Percentiles rank a stretch among this genome's conserved stretches.
Evolutionary conservation across 2,113 vertebrate genomes (phyloP).

Genomic region (Polypterus senegalus): DNA sequence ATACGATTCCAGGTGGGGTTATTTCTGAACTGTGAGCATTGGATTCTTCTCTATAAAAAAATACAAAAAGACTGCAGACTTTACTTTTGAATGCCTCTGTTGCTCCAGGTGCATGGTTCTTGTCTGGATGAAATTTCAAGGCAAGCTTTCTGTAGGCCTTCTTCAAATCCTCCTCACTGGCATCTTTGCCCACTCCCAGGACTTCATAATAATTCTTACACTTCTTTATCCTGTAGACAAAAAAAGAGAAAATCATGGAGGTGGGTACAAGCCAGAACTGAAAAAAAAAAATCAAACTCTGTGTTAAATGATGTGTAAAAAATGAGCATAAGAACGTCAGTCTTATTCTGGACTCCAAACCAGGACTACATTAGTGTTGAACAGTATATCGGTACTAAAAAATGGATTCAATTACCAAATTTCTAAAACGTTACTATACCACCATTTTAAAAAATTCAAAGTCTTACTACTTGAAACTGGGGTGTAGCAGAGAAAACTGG

Average conservation of each 20-base stretch:
- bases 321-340: too few species aligned
- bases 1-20: not conserved
- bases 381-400: too few species aligned
- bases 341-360: too few species aligned
- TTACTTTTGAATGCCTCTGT: slow-evolving; percentile 98
- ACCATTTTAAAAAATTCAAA: too few species aligned
- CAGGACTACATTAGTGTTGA: too few species aligned
- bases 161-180: slow-evolving; percentile 87
- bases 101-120: slow-evolving; percentile 90
- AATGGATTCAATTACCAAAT: too few species aligned
- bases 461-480: too few species aligned
- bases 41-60: not conserved
- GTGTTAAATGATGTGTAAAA: too few species aligned
- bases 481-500: too few species aligned
- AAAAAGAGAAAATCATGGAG: slow-evolving; percentile 6
- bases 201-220: slow-evolving; percentile 96
- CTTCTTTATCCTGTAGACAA: slow-evolving; percentile 75
- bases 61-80: not conserved
- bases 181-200: slow-evolving; percentile 78
- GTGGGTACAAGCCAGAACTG: too few species aligned
- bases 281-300: too few species aligned
- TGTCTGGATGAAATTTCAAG: slow-evolving; percentile 94
- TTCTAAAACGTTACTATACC: too few species aligned
- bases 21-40: not conserved
- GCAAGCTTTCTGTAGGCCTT: slow-evolving; percentile 93